Conservation (phyloP, 2,797 vertebrate species). For the Enteromius fasciolatus region DNA sequence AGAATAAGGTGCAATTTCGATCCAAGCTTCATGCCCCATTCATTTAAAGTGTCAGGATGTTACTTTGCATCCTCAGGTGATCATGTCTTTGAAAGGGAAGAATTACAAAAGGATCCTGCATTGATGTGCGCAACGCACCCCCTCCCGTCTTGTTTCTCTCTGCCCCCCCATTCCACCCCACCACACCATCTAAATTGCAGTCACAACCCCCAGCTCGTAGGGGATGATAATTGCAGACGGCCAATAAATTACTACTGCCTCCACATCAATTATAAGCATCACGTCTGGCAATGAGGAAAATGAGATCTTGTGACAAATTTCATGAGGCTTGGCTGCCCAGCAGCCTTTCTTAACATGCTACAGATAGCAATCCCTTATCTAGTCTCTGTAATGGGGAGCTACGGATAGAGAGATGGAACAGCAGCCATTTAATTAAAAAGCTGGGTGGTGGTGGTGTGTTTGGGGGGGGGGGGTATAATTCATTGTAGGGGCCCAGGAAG, state of each 20-base stretch:
- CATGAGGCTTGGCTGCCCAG: constrained; percentile 82
- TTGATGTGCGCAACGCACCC: constrained; percentile 61
- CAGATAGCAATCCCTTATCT: constrained; percentile 91
- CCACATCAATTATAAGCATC: constrained; percentile 88
- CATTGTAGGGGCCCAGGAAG: constrained; percentile 83
- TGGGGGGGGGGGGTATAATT: constrained; percentile 77
- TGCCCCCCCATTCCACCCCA: constrained; percentile 34
- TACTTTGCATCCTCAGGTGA: constrained; percentile 70
- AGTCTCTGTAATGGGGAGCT: constrained; percentile 87
- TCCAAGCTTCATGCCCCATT: constrained; percentile 12
- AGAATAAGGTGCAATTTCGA: neutral
- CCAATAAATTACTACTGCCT: constrained; percentile 89
- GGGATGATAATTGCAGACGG: constrained; percentile 86
- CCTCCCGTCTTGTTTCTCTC: constrained; percentile 37
- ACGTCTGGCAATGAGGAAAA: constrained; percentile 87
- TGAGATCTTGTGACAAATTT: constrained; percentile 88
- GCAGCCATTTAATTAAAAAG: constrained; percentile 97
- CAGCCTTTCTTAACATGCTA: constrained; percentile 88
- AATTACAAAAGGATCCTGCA: constrained; percentile 57
- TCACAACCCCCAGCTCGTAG: constrained; percentile 85
- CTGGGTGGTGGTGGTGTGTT: constrained; percentile 61
- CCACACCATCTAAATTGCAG: constrained; percentile 80
- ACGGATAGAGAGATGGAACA: constrained; percentile 88
- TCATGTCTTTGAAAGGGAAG: constrained; percentile 45
- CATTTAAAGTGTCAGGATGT: constrained; percentile 63